Evolutionary conservation across 2,888 invertebrate species (phyloP).

Genomic region (Brenthis daphne): DNA sequence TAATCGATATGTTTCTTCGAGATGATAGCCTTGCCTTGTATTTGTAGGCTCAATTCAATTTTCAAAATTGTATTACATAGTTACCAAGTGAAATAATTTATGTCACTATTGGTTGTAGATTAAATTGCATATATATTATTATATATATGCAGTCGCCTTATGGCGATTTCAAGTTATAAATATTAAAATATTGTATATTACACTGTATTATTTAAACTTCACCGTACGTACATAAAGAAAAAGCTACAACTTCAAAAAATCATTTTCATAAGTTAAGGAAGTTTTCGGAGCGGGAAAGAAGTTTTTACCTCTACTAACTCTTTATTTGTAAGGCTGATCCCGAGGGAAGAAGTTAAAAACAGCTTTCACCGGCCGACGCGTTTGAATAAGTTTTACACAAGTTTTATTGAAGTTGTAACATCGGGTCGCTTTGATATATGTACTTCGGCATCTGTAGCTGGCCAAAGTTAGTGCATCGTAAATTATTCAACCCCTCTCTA

Average conservation of each 20-base stretch:
- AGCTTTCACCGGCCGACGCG: slow-evolving; percentile 66
- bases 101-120: no score
- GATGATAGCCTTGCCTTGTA: no score
- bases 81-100: no score
- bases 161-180: no score
- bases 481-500: slow-evolving; percentile 75
- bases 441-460: slow-evolving; percentile 61
- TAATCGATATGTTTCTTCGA: no score
- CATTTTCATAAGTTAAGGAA: slow-evolving; percentile 50
- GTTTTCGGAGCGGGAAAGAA: slow-evolving; percentile 48
- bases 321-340: slow-evolving; percentile 75
- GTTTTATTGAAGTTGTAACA: slow-evolving; percentile 65
- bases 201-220: slow-evolving; percentile 4
- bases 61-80: no score
- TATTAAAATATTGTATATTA: not conserved
- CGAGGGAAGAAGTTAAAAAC: slow-evolving; percentile 78
- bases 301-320: slow-evolving; percentile 68
- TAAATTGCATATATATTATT: no score
- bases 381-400: slow-evolving; percentile 60
- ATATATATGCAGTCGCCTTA: no score
- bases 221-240: slow-evolving; percentile 30
- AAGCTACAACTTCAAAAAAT: slow-evolving; percentile 47
- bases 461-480: slow-evolving; percentile 75
- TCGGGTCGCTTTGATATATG: slow-evolving; percentile 73
- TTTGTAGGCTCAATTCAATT: no score